phyloP scores from a whole-genome alignment of 2,888 invertebrate genomes.

The Acanthosepion pharaonis region DNA sequence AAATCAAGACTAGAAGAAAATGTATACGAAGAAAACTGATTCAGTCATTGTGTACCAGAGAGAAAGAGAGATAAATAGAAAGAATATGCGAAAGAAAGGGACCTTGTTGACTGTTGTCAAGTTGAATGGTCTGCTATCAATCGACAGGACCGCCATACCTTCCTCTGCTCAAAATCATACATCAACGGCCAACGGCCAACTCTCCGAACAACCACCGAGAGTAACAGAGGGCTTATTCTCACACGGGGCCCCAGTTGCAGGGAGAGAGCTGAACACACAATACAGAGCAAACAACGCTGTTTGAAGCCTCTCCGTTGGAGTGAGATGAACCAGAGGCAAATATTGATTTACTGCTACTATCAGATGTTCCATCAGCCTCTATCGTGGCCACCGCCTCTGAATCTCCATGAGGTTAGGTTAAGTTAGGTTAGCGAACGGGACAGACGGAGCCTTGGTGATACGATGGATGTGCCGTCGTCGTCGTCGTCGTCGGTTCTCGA shows the following conservation, averaged over 20 bases:
- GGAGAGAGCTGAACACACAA: neutral
- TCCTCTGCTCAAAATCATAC: neutral
- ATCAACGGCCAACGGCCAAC: neutral
- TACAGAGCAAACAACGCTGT: neutral
- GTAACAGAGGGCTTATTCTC: neutral
- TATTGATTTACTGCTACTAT: neutral
- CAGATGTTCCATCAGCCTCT: neutral
- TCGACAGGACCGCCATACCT: neutral
- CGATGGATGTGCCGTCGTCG: neutral
- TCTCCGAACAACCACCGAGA: neutral
- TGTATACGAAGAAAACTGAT: too few relatives aligned
- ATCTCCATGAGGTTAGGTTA: constrained; percentile 11
- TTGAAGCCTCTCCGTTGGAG: neutral
- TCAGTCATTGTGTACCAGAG: too few relatives aligned
- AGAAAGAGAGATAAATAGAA: neutral
- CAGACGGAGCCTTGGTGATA: neutral
- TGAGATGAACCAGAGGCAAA: neutral
- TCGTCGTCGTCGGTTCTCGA: neutral
- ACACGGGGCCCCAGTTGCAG: neutral
- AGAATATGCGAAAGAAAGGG: neutral
- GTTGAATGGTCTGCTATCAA: neutral
- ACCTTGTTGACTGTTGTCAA: constrained; percentile 10
- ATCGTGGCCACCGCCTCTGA: neutral
- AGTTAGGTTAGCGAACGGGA: neutral
- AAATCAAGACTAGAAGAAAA: too few relatives aligned